Base-by-base conservation (phyloP, 2,888 invertebrate species). In the Melanophora roralis region DNA sequence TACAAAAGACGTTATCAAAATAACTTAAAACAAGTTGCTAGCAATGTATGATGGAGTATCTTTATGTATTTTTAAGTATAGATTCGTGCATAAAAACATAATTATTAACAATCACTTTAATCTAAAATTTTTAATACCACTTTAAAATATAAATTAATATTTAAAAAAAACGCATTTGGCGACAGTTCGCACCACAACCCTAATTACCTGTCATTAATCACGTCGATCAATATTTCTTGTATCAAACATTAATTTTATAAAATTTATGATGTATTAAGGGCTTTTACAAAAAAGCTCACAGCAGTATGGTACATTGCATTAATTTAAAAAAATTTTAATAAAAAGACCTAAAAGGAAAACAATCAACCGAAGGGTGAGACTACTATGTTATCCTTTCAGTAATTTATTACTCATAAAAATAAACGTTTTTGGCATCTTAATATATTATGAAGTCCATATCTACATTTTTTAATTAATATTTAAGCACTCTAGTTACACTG, bases 401-500 rank as follows among this genome's bases (percentile, higher is more conserved):
- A 75, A 80, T 80, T 72, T 76, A 80, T 76, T 76, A 72, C 43
- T 64, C 43, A 40, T 43, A 49, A 72, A 71, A 79, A 64, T 72
- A 62, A 60, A 19, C 53, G 12, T 49, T 57, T 68, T 65, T 64
- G 47, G 53, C 36, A 53, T 68, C 53, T 55, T 65, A 71, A 60
- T 75, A 32, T 43, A 67, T 57, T 73, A 53, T 34, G 27, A 55
- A 55, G 64, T 47, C 69, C n/a, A n/a, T n/a, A n/a, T 68, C 36
- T n/a, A 43, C 60, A 59, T 82, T 83, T 82, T 84, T 83, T 86
- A 87, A 86, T 87, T 86, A 87, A 87, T 87, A 85, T 86, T 86
- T 86, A 87, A 86, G 85, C 84, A 84, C 84, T 82, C 81, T 83
- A 76, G 64, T 82, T 82, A 82, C 82, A 78, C 76, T 64, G 49